Evolutionary conservation across 2,797 vertebrate species (phyloP).

Genomic region (Poeciliopsis turneri): DNA sequence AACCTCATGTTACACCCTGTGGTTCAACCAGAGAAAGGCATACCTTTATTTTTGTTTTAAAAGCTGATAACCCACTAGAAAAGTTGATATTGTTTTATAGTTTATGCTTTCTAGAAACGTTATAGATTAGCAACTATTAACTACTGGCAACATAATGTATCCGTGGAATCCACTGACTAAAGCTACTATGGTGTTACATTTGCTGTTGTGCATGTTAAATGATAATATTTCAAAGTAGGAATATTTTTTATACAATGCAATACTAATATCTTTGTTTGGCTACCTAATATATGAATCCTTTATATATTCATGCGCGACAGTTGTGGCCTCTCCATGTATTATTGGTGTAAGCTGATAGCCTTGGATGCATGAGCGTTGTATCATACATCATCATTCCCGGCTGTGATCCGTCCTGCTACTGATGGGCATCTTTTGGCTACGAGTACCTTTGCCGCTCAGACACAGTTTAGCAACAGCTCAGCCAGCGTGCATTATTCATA

Average conservation of each 20-base stretch:
- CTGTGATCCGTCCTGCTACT: slow-evolving; percentile 32
- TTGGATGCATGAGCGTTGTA: slow-evolving; percentile 9
- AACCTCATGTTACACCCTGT: background rate
- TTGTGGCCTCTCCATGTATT: background rate
- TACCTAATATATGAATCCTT: background rate
- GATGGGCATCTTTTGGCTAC: slow-evolving; percentile 65
- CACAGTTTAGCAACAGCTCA: slow-evolving; percentile 85
- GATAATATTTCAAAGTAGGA: background rate
- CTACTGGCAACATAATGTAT: background rate
- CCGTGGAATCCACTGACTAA: background rate
- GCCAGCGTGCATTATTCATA: slow-evolving; percentile 90
- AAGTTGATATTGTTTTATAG: background rate
- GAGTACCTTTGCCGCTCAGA: slow-evolving; percentile 82
- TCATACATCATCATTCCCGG: slow-evolving; percentile 37
- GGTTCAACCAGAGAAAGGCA: background rate
- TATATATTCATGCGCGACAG: background rate
- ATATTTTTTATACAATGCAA: background rate
- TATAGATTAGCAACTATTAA: background rate
- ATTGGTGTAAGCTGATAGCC: background rate
- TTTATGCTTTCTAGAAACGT: background rate
- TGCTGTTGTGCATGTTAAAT: background rate
- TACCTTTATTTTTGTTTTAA: slow-evolving; percentile 3
- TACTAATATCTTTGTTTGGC: background rate
- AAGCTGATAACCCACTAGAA: background rate
- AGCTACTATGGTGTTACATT: background rate